These are phyloP conservation scores for Amphipoea lucens DNA, from an alignment of 2,888 invertebrate genomes.

Conservation along the genomic window DNA sequence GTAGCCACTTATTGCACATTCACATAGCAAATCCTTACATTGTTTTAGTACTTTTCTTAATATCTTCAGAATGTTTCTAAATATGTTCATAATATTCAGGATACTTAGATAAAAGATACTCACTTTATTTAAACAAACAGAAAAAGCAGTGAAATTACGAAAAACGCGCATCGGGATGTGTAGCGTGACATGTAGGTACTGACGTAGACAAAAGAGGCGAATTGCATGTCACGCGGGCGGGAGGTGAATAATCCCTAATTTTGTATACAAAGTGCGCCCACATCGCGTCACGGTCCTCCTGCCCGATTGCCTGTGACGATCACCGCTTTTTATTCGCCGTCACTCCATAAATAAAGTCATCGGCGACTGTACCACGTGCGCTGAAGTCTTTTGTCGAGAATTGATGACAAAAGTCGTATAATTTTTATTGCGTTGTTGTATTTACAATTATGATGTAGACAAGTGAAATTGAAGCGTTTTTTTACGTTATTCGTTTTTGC, in stretches of 20 bases:
- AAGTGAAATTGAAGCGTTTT: conserved; percentile 6
- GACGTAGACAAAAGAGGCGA: conserved; percentile 73
- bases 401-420: conserved; percentile 47
- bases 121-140: conserved; percentile 3
- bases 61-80: neutral
- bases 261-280: conserved; percentile 85
- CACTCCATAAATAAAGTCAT: conserved; percentile 72
- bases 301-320: conserved; percentile 77
- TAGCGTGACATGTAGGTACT: conserved; percentile 59
- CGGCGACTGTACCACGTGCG: conserved; percentile 73
- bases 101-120: neutral
- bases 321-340: conserved; percentile 70
- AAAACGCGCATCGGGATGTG: conserved; percentile 22
- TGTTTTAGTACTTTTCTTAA: neutral
- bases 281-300: conserved; percentile 77
- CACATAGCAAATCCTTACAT: neutral
- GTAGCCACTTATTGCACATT: neutral
- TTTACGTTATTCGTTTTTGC: neutral
- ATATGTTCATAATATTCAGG: neutral
- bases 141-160: neutral
- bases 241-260: conserved; percentile 86
- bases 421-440: conserved; percentile 48
- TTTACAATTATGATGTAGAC: conserved; percentile 26
- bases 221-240: conserved; percentile 75
- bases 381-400: conserved; percentile 46